These are phyloP conservation scores for Carcinoscorpius rotundicauda DNA, from an alignment of 1,140 invertebrate genomes.

Conservation along the genomic window DNA sequence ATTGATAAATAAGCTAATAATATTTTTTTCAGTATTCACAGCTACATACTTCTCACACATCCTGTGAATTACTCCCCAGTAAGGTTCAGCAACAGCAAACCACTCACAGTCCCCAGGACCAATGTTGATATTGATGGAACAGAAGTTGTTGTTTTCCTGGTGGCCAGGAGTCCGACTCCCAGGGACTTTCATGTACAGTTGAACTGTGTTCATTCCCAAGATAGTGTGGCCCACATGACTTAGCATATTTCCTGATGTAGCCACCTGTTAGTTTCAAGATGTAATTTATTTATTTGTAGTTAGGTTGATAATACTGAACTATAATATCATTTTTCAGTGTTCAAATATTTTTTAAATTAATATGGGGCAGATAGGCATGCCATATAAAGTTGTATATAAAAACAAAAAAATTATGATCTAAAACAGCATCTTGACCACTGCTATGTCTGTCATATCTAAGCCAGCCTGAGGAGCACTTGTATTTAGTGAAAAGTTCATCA, in stretches of 20 bases:
- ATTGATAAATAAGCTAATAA: no score
- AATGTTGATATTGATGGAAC: constrained; percentile 99
- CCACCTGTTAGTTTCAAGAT: constrained; percentile 43
- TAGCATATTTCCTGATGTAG: constrained; percentile 93
- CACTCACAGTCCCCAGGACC: constrained; percentile 97
- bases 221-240: constrained; percentile 98
- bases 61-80: constrained; percentile 88
- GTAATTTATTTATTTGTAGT: not conserved
- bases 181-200: constrained; percentile 98
- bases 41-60: constrained; percentile 66
- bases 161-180: constrained; percentile 90
- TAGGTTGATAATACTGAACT: no score
- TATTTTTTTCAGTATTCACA: no score
- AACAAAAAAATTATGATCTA: no score
- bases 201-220: constrained; percentile 98
- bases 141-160: constrained; percentile 99
- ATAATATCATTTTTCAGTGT: no score
- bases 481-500: no score
- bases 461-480: no score
- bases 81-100: constrained; percentile 94
- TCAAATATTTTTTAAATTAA: no score
- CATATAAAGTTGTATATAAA: no score
- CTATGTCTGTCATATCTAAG: no score
- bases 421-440: no score
- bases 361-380: no score